Conservation (phyloP, 2,797 vertebrate species). For the Acanthurus tractus region DNA sequence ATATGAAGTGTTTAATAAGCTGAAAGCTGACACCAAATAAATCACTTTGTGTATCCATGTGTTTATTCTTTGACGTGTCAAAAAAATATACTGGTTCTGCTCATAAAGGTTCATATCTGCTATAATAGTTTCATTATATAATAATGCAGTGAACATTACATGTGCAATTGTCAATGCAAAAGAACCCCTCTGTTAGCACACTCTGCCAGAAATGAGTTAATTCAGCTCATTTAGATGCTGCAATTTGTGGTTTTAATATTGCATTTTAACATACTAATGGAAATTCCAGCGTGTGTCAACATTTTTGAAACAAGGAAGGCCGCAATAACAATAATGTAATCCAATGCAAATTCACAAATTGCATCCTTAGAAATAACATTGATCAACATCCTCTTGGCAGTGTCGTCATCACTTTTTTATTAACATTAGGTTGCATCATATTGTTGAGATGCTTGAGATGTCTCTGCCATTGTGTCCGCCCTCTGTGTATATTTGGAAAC, state of each 20-base stretch:
- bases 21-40: constrained; percentile 84
- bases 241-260: not conserved
- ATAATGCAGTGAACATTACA: not conserved
- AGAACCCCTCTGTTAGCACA: not conserved
- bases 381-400: not conserved
- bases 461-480: not conserved
- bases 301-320: not conserved
- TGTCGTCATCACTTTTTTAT: not conserved
- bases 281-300: not conserved
- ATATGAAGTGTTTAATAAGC: constrained; percentile 73
- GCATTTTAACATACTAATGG: not conserved
- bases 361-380: not conserved
- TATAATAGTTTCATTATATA: not conserved
- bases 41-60: constrained; percentile 71
- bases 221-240: not conserved
- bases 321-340: not conserved
- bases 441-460: no score
- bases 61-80: constrained; percentile 15
- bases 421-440: not conserved
- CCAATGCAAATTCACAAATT: not conserved
- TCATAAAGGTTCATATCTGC: not conserved
- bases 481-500: not conserved
- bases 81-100: not conserved
- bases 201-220: not conserved
- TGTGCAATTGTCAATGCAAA: not conserved